Base-by-base conservation (phyloP, 2,888 invertebrate species). In the Laothoe populi region DNA sequence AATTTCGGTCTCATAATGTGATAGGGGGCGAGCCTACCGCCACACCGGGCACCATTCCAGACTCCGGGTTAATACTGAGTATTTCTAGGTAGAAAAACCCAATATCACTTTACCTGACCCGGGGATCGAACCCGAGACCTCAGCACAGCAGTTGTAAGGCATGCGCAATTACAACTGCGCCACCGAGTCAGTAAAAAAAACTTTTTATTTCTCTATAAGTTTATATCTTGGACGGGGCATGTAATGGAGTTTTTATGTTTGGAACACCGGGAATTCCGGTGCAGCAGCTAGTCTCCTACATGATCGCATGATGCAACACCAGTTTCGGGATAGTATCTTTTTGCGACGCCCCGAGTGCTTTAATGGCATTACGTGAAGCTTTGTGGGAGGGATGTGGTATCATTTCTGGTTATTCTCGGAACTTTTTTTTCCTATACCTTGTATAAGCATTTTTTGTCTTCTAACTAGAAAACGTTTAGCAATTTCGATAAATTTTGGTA, bases 241-340 rank as follows among this genome's bases (percentile, higher is more conserved):
- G 26, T 42, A 48, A 24, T 26, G 8, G 0, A 60, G 62, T 59
- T 71, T 77, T 76, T 74, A 72, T 70, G 61, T 63, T 66, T 66
- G 68, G 65, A 67, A 72, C 74, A 75, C 72, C 73, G 74, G 80
- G 78, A 80, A 79, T 77, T 82, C 82, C 79, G 75, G 76, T 73
- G 71, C 62, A 42, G 16, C 11, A 49, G 53, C 38, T 10, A 49
- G 46, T 48, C 49, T 57, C 61, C 82, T 81, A 78, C 72, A 66
- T 45, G 57, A 46, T 26, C 19, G 40, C 23, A 46, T 60, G 48
- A 60, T 46, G 38, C 49, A 60, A 66, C 68, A 73, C 74, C 74
- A 71, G 68, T 5, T 19, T 10, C 19, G 72, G 74, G 78, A 80
- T 78, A 74, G 78, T 80, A 80, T 77, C 73, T 73, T 66, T 66